Evolutionary conservation across 2,113 vertebrate species (phyloP).

Genomic region (Lamprotornis superbus): DNA sequence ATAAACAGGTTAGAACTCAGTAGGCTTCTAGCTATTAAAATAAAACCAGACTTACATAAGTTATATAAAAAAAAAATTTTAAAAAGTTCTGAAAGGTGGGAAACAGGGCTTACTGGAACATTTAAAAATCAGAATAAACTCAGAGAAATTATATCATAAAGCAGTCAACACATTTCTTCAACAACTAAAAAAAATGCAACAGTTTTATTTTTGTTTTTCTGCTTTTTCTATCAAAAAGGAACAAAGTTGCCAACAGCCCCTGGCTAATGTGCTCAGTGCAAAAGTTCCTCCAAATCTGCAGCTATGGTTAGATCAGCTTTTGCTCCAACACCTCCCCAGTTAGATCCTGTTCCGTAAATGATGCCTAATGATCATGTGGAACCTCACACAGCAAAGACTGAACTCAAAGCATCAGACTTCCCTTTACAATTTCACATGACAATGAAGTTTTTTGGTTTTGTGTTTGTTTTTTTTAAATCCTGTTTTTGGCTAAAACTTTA

Average conservation of each 20-base stretch:
- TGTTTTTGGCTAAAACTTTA: neutral
- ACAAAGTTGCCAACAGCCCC: neutral
- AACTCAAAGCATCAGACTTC: neutral
- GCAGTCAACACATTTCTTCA: neutral
- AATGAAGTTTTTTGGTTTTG: neutral
- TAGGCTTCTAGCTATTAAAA: neutral
- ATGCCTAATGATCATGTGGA: neutral
- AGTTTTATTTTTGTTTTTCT: neutral
- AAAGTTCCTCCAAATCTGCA: neutral
- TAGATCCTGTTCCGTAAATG: rapidly evolving
- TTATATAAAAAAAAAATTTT: neutral
- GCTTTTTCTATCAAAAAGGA: neutral
- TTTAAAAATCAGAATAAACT: neutral
- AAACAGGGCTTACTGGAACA: neutral
- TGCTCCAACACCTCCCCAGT: rapidly evolving
- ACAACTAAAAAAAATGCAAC: neutral
- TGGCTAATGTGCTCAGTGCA: neutral
- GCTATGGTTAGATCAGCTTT: neutral
- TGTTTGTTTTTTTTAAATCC: neutral
- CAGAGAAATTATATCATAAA: neutral
- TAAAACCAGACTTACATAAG: neutral
- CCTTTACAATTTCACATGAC: neutral
- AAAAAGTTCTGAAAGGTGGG: neutral
- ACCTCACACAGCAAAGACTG: neutral
- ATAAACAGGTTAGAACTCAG: neutral